Evolutionary conservation across 2,888 invertebrate genomes (phyloP).

Genomic region (Synergus umbraculus): DNA sequence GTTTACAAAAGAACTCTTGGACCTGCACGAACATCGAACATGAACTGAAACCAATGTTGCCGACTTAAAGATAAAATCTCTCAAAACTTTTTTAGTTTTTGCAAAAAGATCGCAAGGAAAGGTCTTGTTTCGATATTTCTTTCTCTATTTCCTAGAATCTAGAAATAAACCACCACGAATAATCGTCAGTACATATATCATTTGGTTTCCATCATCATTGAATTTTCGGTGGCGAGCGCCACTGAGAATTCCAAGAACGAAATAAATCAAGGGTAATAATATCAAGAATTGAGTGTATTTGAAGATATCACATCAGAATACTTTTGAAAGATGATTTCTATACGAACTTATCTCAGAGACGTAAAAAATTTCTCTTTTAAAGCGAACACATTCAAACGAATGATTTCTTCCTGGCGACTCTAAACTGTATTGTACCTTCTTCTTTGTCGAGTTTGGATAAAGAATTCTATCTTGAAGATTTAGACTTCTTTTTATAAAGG

Average conservation of each 20-base stretch:
- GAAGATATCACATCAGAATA: not conserved
- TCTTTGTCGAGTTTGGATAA: not conserved
- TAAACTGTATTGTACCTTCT: not conserved
- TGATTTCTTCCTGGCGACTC: not conserved
- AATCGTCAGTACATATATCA: not conserved
- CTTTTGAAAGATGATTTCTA: not conserved
- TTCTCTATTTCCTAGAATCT: not conserved
- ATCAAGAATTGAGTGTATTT: not conserved
- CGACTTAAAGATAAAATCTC: slow-evolving; percentile 16
- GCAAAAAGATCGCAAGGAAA: not conserved
- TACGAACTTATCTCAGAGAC: not conserved
- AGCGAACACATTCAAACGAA: not conserved
- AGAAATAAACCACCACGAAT: not conserved
- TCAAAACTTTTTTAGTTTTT: not conserved
- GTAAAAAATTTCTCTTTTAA: not conserved
- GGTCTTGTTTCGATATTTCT: not conserved
- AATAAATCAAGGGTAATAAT: too few relatives aligned
- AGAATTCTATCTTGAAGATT: not conserved
- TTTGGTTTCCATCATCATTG: not conserved
- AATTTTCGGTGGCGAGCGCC: too few relatives aligned
- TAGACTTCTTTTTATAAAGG: not conserved
- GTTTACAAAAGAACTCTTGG: slow-evolving; percentile 30
- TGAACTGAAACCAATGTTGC: slow-evolving; percentile 14
- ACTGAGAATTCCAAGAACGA: too few relatives aligned
- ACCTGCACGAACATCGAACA: slow-evolving; percentile 27